Percentiles rank a stretch among this genome's conserved stretches.
These are phyloP conservation scores for Epinotia brunnichana DNA, from an alignment of 2,888 invertebrate genomes.

Conservation along the genomic window DNA sequence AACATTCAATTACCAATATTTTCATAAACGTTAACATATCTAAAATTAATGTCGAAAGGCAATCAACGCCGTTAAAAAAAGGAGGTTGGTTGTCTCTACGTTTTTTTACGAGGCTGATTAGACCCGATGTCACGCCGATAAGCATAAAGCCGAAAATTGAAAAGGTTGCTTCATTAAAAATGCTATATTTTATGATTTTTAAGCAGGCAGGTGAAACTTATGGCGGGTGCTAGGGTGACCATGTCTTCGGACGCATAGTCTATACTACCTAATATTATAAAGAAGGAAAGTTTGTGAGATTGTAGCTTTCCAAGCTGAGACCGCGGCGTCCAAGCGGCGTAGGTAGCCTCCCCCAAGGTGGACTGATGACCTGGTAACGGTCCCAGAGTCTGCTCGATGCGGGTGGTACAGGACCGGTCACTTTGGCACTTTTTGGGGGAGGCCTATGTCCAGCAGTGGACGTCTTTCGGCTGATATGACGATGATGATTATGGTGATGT, in stretches of 20 bases:
- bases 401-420: too few relatives aligned
- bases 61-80: constrained; percentile 70
- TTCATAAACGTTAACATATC: constrained; percentile 50
- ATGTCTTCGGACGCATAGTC: constrained; percentile 45
- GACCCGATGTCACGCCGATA: constrained; percentile 83
- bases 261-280: too few relatives aligned
- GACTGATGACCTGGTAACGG: too few relatives aligned
- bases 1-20: constrained; percentile 56
- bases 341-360: too few relatives aligned
- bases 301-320: too few relatives aligned
- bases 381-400: too few relatives aligned
- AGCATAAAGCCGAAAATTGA: constrained; percentile 81
- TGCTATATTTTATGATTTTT: constrained; percentile 81
- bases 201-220: constrained; percentile 78
- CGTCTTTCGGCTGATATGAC: too few relatives aligned
- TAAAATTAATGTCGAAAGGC: constrained; percentile 73
- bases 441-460: too few relatives aligned
- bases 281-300: too few relatives aligned
- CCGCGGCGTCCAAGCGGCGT: too few relatives aligned
- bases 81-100: constrained; percentile 44
- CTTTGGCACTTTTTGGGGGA: too few relatives aligned
- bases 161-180: constrained; percentile 82
- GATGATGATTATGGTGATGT: too few relatives aligned
- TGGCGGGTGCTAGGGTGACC: constrained; percentile 65
- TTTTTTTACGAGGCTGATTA: constrained; percentile 70